phyloP scores from a whole-genome alignment of 2,113 vertebrate species.

The Girardinichthys multiradiatus region DNA sequence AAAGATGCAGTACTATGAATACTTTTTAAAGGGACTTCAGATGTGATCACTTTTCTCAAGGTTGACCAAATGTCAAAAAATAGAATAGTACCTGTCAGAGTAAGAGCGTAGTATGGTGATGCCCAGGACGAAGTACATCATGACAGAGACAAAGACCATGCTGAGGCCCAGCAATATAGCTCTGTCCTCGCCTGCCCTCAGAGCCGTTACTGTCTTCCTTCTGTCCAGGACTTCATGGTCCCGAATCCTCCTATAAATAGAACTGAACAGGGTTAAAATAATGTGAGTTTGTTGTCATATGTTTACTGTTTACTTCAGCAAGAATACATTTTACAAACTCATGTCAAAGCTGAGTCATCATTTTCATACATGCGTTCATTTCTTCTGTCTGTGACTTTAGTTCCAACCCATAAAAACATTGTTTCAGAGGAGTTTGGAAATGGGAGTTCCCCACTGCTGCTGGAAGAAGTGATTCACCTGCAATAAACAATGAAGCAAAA shows the following conservation, averaged over 20 bases:
- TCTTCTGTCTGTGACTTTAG: conserved; percentile 81
- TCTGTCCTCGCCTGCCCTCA: conserved; percentile 92
- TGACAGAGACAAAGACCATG: conserved; percentile 92
- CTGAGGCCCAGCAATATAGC: conserved; percentile 91
- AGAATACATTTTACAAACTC: neutral
- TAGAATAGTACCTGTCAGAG: conserved; percentile 68
- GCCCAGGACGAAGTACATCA: conserved; percentile 95
- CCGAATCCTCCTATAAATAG: conserved; percentile 92
- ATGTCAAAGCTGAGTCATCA: neutral
- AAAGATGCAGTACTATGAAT: too few relatives aligned
- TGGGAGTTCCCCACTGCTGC: conserved; percentile 61
- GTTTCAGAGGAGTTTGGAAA: conserved; percentile 73
- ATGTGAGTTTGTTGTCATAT: neutral
- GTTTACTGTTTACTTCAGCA: neutral
- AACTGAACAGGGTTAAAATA: conserved; percentile 74
- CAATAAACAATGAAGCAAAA: conserved; percentile 45
- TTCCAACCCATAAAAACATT: conserved; percentile 93
- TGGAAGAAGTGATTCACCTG: conserved; percentile 81
- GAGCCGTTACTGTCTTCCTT: conserved; percentile 93
- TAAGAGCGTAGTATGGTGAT: conserved; percentile 91
- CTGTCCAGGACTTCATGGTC: conserved; percentile 93
- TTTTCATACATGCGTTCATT: conserved; percentile 84
- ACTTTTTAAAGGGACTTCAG: too few relatives aligned
- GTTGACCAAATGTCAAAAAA: too few relatives aligned
- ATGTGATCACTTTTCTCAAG: too few relatives aligned